phyloP scores from a whole-genome alignment of 2,113 vertebrate species.

The Channa maculata region DNA sequence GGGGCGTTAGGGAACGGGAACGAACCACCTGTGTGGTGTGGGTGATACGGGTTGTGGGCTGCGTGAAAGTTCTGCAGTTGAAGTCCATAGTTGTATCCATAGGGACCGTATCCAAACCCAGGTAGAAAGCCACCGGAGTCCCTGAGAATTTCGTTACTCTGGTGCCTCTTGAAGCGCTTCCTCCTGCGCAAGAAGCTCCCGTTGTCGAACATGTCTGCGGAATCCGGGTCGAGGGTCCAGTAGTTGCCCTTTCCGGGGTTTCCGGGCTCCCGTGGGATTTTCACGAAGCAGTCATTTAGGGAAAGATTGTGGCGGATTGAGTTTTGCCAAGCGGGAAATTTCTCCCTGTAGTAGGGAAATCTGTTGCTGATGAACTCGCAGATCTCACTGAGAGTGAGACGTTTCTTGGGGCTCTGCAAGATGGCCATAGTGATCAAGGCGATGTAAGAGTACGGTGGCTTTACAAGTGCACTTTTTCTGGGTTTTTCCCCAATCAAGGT shows the following conservation, averaged over 20 bases:
- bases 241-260: conserved; percentile 96
- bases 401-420: conserved; percentile 96
- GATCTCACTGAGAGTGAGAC: conserved; percentile 95
- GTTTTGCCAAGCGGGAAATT: conserved; percentile 96
- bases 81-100: conserved; percentile 95
- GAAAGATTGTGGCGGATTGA: conserved; percentile 95
- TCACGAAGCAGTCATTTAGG: conserved; percentile 95
- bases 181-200: conserved; percentile 92
- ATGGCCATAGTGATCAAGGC: conserved; percentile 98
- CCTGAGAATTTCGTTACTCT: conserved; percentile 88
- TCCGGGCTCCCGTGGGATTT: conserved; percentile 91
- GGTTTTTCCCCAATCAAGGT: conserved; percentile 82
- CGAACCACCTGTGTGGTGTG: conserved; percentile 82
- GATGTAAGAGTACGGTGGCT: conserved; percentile 95
- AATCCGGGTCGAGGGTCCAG: conserved; percentile 96
- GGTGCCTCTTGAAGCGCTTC: conserved; percentile 96
- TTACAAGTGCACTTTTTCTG: conserved; percentile 88
- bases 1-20: conserved; percentile 90
- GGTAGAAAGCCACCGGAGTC: conserved; percentile 92
- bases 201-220: conserved; percentile 96
- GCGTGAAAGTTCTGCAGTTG: conserved; percentile 92
- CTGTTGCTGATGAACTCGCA: conserved; percentile 97
- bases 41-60: conserved; percentile 81
- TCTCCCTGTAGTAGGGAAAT: conserved; percentile 96
- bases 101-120: conserved; percentile 94